Evolutionary conservation across 2,888 invertebrate genomes (phyloP).

Genomic region (Sclerodermus sp.): DNA sequence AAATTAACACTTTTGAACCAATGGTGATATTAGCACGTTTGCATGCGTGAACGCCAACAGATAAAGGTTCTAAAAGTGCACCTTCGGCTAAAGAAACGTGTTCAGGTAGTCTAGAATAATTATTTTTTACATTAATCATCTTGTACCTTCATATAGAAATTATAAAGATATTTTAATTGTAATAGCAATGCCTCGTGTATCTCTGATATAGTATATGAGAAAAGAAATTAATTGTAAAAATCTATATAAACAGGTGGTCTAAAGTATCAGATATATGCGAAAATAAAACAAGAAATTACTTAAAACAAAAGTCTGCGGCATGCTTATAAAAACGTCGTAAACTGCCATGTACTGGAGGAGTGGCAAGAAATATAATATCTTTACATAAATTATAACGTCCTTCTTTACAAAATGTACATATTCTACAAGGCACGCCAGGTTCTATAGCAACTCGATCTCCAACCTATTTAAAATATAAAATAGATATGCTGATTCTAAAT

Average conservation of each 20-base stretch:
- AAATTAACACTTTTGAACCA: slow-evolving; percentile 72
- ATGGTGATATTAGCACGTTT: slow-evolving; percentile 76
- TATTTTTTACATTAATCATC: too few species aligned
- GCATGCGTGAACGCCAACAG: slow-evolving; percentile 94
- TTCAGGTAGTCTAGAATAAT: slow-evolving; percentile 75
- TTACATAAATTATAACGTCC: slow-evolving; percentile 91
- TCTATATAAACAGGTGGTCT: neutral
- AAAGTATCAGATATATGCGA: neutral
- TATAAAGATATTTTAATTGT: too few species aligned
- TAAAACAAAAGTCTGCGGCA: slow-evolving; percentile 85
- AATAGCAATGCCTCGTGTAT: too few species aligned
- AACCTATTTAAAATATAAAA: slow-evolving; percentile 41
- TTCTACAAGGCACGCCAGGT: slow-evolving; percentile 87
- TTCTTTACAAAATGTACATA: slow-evolving; percentile 81
- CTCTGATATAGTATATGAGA: too few species aligned
- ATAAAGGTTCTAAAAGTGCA: slow-evolving; percentile 88
- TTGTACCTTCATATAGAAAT: too few species aligned
- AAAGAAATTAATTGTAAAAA: neutral
- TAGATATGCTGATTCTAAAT: neutral
- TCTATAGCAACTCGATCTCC: slow-evolving; percentile 95
- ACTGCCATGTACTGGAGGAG: slow-evolving; percentile 91
- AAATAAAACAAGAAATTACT: slow-evolving; percentile 60
- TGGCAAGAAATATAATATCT: slow-evolving; percentile 90
- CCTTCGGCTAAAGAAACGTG: slow-evolving; percentile 91
- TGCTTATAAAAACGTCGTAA: slow-evolving; percentile 85